A percentile compares a stretch with the other conserved stretches of the same genome.
Evolutionary conservation across 2,797 vertebrate genomes (phyloP).

Genomic region (Carduelis carduelis): DNA sequence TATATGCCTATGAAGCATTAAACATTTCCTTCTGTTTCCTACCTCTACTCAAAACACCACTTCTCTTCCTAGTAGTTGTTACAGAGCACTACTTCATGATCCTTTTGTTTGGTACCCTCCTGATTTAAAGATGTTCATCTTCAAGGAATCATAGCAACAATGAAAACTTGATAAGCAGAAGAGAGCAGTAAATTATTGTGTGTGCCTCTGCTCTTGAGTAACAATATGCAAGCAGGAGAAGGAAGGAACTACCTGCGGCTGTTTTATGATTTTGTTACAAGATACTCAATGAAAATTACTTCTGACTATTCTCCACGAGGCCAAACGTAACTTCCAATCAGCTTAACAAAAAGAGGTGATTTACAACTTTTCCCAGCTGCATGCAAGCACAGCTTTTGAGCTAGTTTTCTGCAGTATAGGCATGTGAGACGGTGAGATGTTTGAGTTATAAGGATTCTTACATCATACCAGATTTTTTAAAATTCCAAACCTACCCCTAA

Average conservation of each 20-base stretch:
- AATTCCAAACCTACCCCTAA: background rate
- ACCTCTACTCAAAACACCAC: background rate
- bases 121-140: background rate
- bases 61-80: background rate
- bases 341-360: background rate
- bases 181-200: background rate
- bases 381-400: rapidly evolving
- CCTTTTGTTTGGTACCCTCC: background rate
- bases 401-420: background rate
- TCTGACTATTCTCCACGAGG: background rate
- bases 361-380: background rate
- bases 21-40: background rate
- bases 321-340: background rate
- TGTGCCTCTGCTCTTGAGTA: background rate
- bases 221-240: background rate
- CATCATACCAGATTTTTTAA: background rate
- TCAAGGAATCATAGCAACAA: background rate
- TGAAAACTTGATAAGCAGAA: background rate
- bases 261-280: background rate
- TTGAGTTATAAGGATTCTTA: background rate
- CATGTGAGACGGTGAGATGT: background rate
- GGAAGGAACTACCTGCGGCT: background rate
- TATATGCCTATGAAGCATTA: background rate
- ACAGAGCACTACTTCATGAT: background rate
- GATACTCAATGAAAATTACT: background rate